A percentile compares a stretch with the other conserved stretches of the same genome.
Conservation (phyloP, 1,140 invertebrate genomes). For the Leptinotarsa texana region DNA sequence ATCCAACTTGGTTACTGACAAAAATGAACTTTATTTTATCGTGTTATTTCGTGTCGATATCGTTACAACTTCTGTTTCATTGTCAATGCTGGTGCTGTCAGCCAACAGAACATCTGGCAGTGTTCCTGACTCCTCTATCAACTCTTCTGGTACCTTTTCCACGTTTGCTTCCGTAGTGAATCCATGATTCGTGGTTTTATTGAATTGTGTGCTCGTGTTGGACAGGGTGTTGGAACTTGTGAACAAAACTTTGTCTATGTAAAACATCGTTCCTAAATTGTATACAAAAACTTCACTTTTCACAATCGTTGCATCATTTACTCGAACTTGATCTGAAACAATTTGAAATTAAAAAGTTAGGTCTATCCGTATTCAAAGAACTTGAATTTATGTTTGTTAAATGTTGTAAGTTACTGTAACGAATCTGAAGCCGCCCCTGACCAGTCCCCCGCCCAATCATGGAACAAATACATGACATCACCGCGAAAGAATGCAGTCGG, state of each 20-base stretch:
- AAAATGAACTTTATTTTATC: constrained; percentile 9
- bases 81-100: not conserved
- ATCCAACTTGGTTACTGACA: no score
- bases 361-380: no score
- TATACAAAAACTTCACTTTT: constrained; percentile 66
- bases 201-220: constrained; percentile 43
- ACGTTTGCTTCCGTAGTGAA: constrained; percentile 48
- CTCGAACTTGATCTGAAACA: constrained; percentile 56
- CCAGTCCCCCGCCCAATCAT: no score
- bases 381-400: no score
- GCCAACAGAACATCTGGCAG: constrained; percentile 45
- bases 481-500: no score
- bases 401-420: no score
- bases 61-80: constrained; percentile 20
- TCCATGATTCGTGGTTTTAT: constrained; percentile 32
- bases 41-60: constrained; percentile 26
- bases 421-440: no score
- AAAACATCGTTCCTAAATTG: constrained; percentile 66
- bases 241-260: constrained; percentile 63
- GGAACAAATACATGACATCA: no score
- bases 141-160: constrained; percentile 58
- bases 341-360: not conserved
- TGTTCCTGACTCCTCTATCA: constrained; percentile 50
- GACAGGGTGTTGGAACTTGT: constrained; percentile 52
- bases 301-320: constrained; percentile 62